Evolutionary conservation across 2,113 vertebrate genomes (phyloP), one percentile per base, ranked within the genome.

Genomic region (Galeopterus variegatus): DNA sequence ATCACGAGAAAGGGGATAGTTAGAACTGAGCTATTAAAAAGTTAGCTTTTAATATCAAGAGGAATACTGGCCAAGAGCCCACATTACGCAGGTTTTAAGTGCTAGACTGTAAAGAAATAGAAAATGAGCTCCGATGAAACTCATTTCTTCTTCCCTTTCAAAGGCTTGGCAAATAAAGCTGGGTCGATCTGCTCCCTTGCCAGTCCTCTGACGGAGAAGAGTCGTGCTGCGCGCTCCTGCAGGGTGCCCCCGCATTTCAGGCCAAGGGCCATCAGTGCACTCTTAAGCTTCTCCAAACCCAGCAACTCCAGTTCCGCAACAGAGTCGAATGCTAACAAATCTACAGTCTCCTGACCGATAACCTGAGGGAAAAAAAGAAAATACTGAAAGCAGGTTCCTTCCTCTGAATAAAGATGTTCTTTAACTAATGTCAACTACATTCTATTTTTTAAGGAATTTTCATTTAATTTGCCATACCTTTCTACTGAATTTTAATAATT

Each of bases 241-340:
- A 99, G 98, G 0, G 99, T 99, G 3, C 99, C 99, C 19, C 99
- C 99, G 1, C 99, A 99, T 96, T 99, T 99, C 96, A 99, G 94
- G 33, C 99, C 99, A 4, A 99, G 97, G 18, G 96, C 94, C 98
- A 97, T 97, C 65, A 99, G 98, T 14, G 99, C 99, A 81, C 92
- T 93, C 97, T 99, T 99, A 96, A 99, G 99, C 65, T 96, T 98
- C 11, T 99, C 99, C 97, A 99, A 98, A 82, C 99, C 99, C 97
- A 99, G 97, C 11, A 86, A 82, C 98, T 99, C 99, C 98, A 99
- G 89, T 77, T 99, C 99, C 15, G 97, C 96, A 2, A 82, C 98
- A 13, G 98, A 99, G 94, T 23, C 90, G 95, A 99, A 99, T 0
- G 97, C 82, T 83, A 98, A 85, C 4, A 99, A 98, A 73, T 99